Percentiles rank a stretch among this genome's conserved stretches.
Evolutionary conservation across 2,113 vertebrate genomes (phyloP).

Genomic region (Acrocephalus arundinaceus): DNA sequence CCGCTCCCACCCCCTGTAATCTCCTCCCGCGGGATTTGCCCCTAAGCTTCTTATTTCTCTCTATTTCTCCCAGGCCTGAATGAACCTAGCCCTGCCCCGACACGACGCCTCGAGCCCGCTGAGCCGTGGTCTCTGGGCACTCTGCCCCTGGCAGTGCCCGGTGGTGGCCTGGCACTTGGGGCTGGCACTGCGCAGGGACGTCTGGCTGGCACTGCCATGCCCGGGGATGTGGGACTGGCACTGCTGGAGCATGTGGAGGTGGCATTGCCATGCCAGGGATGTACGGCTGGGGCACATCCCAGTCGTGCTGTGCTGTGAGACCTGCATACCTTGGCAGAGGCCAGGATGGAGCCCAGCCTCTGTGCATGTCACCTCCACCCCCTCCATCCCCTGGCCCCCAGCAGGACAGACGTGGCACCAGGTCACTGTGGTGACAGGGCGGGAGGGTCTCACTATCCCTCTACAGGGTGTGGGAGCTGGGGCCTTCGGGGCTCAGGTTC

Average conservation of each 20-base stretch:
- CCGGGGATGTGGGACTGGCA: background rate
- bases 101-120: background rate
- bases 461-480: background rate
- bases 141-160: background rate
- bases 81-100: background rate
- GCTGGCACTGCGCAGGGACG: background rate
- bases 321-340: background rate
- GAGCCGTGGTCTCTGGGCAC: background rate
- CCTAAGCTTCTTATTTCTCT: conserved; percentile 67
- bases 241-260: background rate
- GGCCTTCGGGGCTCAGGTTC: conserved; percentile 57
- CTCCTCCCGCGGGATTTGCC: background rate
- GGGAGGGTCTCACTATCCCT: accelerated
- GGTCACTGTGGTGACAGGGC: accelerated
- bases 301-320: accelerated
- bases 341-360: background rate
- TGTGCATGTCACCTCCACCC: accelerated
- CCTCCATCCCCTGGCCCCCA: background rate
- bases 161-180: background rate
- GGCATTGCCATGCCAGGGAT: background rate
- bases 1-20: background rate
- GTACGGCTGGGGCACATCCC: accelerated
- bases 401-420: background rate
- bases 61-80: conserved; percentile 44
- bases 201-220: no score